Percentiles rank a stretch among this genome's conserved stretches.
Conservation (phyloP, 2,888 invertebrate genomes). For the Trilocha varians region DNA sequence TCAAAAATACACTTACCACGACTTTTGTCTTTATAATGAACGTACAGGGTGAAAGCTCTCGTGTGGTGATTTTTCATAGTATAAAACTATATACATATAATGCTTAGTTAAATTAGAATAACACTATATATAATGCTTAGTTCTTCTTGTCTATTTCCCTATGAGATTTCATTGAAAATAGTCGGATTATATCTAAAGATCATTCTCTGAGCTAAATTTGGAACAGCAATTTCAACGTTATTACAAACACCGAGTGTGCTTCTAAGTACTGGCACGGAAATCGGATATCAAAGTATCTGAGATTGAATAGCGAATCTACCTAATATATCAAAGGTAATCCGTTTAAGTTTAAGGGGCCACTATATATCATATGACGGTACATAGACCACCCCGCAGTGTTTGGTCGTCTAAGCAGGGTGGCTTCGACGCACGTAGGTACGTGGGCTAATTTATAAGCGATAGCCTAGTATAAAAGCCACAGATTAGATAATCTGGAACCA, state of each 20-base stretch:
- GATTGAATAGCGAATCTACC: slow-evolving; percentile 67
- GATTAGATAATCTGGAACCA: neutral
- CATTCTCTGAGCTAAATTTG: no score
- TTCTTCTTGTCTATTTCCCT: no score
- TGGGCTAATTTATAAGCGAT: slow-evolving; percentile 22
- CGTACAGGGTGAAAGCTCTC: no score
- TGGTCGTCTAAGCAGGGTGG: slow-evolving; percentile 68
- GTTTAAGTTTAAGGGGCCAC: slow-evolving; percentile 70
- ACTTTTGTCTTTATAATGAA: no score
- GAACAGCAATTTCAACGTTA: neutral
- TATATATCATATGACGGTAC: slow-evolving; percentile 65
- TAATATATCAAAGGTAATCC: slow-evolving; percentile 73
- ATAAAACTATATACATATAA: no score
- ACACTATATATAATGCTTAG: no score
- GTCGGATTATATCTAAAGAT: no score
- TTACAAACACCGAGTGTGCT: neutral
- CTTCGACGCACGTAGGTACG: slow-evolving; percentile 46
- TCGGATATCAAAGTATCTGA: slow-evolving; percentile 57
- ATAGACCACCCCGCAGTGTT: slow-evolving; percentile 53
- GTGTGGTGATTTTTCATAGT: no score
- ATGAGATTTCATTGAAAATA: no score
- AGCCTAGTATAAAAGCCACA: neutral
- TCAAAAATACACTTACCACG: no score
- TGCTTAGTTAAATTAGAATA: no score
- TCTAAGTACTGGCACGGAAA: slow-evolving; percentile 50